Evolutionary conservation across 2,113 vertebrate genomes (phyloP).

Genomic region (Todiramphus saurophagus): DNA sequence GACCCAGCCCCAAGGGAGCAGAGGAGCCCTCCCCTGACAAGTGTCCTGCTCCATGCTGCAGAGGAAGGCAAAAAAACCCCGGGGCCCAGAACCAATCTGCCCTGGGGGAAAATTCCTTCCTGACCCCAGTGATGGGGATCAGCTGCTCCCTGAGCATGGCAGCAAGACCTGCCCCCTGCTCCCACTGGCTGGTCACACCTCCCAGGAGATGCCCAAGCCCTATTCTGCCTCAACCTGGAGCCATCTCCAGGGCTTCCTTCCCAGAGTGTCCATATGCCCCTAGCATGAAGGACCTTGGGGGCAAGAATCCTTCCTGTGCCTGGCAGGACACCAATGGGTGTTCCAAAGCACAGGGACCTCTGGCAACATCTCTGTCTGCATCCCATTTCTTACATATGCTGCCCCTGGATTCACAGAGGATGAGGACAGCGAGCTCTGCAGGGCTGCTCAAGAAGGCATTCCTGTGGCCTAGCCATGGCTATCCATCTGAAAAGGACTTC

Average conservation of each 20-base stretch:
- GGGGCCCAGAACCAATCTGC: background rate
- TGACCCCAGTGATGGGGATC: too few relatives aligned
- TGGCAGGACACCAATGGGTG: background rate
- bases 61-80: background rate
- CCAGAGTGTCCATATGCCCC: too few relatives aligned
- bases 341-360: background rate
- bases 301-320: background rate
- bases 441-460: too few relatives aligned
- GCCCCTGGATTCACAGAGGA: background rate
- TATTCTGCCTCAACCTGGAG: too few relatives aligned
- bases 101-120: too few relatives aligned
- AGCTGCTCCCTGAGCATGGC: too few relatives aligned
- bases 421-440: background rate
- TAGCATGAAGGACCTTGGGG: accelerated
- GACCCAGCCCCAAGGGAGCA: background rate
- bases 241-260: background rate
- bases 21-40: background rate
- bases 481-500: too few relatives aligned
- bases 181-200: too few relatives aligned
- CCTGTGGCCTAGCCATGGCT: too few relatives aligned
- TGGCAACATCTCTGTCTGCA: too few relatives aligned
- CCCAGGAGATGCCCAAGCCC: too few relatives aligned
- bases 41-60: background rate
- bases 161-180: too few relatives aligned
- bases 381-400: background rate